Percentiles rank a stretch among this genome's conserved stretches.
Evolutionary conservation across 35 echinoderm and acorn worm genomes (phyloP).

Genomic region (Ophiothrix spiculata): DNA sequence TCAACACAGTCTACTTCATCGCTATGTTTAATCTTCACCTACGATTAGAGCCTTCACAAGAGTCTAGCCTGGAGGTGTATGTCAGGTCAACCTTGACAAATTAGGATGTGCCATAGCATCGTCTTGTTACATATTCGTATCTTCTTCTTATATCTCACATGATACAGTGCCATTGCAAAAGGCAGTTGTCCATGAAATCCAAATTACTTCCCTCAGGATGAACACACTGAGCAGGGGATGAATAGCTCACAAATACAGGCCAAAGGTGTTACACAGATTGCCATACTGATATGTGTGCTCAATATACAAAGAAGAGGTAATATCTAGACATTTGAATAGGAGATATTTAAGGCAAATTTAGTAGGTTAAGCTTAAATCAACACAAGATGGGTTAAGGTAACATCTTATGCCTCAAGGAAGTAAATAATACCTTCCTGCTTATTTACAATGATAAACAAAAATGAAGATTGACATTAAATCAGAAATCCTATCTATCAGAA

Average conservation of each 20-base stretch:
- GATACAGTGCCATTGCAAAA: not conserved
- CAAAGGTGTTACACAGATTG: not conserved
- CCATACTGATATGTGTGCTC: too few relatives aligned
- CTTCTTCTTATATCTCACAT: too few relatives aligned
- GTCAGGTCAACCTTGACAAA: too few relatives aligned
- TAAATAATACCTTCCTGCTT: slow-evolving; percentile 4
- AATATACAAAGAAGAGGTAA: too few relatives aligned
- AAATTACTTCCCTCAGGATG: not conserved
- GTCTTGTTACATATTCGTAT: not conserved
- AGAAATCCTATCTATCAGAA: too few relatives aligned
- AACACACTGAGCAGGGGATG: not conserved
- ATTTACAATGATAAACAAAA: not conserved
- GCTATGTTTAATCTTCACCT: too few relatives aligned
- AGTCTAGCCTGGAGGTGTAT: too few relatives aligned
- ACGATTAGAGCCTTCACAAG: too few relatives aligned
- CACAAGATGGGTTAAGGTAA: not conserved
- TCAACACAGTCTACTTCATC: too few relatives aligned
- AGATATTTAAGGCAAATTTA: too few relatives aligned
- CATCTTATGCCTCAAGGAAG: not conserved
- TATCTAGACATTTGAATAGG: too few relatives aligned
- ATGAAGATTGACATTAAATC: not conserved
- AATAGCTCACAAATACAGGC: not conserved
- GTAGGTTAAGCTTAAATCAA: not conserved
- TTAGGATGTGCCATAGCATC: not conserved
- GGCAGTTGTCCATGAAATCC: not conserved